phyloP scores from a whole-genome alignment of 1,140 invertebrate genomes.

The Sinella curviseta region DNA sequence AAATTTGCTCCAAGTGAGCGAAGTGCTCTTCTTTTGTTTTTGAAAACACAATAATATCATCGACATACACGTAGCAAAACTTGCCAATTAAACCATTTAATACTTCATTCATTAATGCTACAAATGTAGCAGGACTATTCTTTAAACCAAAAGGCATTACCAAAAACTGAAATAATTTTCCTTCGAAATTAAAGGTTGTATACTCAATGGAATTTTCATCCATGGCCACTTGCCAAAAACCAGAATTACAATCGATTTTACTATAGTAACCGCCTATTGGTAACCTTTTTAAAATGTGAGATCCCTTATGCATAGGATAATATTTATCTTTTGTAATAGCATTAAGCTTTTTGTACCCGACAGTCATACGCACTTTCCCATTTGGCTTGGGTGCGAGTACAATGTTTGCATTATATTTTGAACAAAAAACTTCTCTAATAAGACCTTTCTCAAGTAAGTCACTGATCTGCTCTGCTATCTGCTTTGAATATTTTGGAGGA shows the following conservation, averaged over 20 bases:
- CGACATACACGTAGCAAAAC: conserved; percentile 54
- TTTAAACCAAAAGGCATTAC: conserved; percentile 55
- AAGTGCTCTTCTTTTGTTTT: conserved; percentile 56
- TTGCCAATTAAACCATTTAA: conserved; percentile 46
- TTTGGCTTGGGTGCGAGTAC: conserved; percentile 32
- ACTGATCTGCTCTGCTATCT: conserved; percentile 26
- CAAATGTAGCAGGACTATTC: conserved; percentile 54
- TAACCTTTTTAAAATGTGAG: conserved; percentile 28
- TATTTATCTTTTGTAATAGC: conserved; percentile 29
- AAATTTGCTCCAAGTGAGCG: conserved; percentile 51
- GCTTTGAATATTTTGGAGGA: conserved; percentile 17
- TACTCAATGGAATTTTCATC: conserved; percentile 50
- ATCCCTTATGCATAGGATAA: conserved; percentile 37
- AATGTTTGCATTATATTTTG: conserved; percentile 28
- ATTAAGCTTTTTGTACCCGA: conserved; percentile 33
- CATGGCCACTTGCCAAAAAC: conserved; percentile 56
- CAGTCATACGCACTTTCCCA: conserved; percentile 30
- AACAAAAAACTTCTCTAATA: conserved; percentile 17
- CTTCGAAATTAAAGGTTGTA: conserved; percentile 55
- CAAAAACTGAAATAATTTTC: conserved; percentile 51
- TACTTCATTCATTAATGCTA: conserved; percentile 52
- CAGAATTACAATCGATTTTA: conserved; percentile 50
- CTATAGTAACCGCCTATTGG: conserved; percentile 33
- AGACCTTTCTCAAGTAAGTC: conserved; percentile 29
- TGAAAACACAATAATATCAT: conserved; percentile 58